Percentiles rank a stretch among this genome's conserved stretches.
phyloP scores from a whole-genome alignment of 35 echinoderm and acorn worm species.

The Holothuria glaberrima region DNA sequence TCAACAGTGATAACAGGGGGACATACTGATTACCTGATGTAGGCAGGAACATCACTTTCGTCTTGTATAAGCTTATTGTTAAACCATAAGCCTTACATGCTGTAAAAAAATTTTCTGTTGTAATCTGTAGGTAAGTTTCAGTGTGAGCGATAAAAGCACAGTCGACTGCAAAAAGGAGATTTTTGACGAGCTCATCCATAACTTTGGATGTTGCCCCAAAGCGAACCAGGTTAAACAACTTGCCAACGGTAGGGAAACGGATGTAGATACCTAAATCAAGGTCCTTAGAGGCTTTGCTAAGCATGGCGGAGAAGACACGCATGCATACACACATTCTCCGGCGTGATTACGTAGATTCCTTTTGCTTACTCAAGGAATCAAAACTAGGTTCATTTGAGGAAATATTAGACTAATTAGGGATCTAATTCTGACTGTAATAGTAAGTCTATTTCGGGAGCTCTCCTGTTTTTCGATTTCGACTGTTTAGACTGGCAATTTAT shows the following conservation, averaged over 20 bases:
- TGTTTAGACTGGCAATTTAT: too few species aligned
- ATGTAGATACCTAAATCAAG: too few species aligned
- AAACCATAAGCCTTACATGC: slow-evolving; percentile 37
- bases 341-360: too few species aligned
- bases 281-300: not conserved
- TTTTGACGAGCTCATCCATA: not conserved
- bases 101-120: not conserved
- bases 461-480: too few species aligned
- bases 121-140: slow-evolving; percentile 12
- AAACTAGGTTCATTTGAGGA: too few species aligned
- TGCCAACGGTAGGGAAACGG: not conserved
- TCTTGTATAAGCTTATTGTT: slow-evolving; percentile 28
- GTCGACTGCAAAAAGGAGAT: not conserved
- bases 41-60: not conserved
- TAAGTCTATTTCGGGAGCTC: too few species aligned
- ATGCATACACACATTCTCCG: too few species aligned
- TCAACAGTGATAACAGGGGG: not conserved
- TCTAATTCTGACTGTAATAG: too few species aligned
- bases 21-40: too few species aligned
- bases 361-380: too few species aligned
- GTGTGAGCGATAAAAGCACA: slow-evolving; percentile 10
- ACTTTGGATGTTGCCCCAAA: not conserved
- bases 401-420: too few species aligned
- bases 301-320: too few species aligned
- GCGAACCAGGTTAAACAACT: not conserved